Conservation (phyloP, 2,888 invertebrate genomes). For the Fragum sueziense region DNA sequence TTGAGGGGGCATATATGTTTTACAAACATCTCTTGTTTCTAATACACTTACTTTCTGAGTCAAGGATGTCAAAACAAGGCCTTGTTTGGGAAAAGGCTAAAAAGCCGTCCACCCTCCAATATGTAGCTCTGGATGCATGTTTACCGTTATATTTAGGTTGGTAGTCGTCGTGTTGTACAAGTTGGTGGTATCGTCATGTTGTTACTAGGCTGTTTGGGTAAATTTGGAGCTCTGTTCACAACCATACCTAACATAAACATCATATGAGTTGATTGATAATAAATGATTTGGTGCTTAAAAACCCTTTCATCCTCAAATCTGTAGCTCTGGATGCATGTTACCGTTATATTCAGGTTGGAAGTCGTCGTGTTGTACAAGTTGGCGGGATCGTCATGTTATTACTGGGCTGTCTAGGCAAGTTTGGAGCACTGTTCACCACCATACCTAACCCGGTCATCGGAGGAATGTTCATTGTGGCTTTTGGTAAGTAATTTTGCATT, state of each 20-base stretch:
- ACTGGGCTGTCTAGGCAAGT: slow-evolving; percentile 82
- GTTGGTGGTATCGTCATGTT: slow-evolving; percentile 82
- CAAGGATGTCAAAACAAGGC: too few species aligned
- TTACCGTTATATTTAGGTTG: too few species aligned
- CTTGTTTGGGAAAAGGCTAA: too few species aligned
- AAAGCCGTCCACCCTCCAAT: too few species aligned
- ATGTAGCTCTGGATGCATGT: too few species aligned
- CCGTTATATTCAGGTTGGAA: slow-evolving; percentile 79
- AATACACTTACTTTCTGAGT: too few species aligned
- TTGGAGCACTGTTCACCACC: slow-evolving; percentile 83
- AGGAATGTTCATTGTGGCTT: slow-evolving; percentile 79
- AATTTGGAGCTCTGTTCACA: slow-evolving; percentile 83
- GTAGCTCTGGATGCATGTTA: not conserved
- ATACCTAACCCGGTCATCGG: slow-evolving; percentile 84
- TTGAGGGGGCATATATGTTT: too few species aligned
- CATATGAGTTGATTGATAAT: too few species aligned
- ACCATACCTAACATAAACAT: slow-evolving; percentile 83
- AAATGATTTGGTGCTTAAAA: too few species aligned
- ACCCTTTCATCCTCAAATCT: too few species aligned
- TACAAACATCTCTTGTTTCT: too few species aligned
- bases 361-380: slow-evolving; percentile 82
- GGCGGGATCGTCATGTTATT: slow-evolving; percentile 82
- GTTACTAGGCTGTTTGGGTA: slow-evolving; percentile 82
- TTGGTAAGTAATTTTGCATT: too few species aligned
- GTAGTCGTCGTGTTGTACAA: slow-evolving; percentile 82